Base-by-base conservation (phyloP, 2,888 invertebrate genomes). In the Linnaemya tessellans region DNA sequence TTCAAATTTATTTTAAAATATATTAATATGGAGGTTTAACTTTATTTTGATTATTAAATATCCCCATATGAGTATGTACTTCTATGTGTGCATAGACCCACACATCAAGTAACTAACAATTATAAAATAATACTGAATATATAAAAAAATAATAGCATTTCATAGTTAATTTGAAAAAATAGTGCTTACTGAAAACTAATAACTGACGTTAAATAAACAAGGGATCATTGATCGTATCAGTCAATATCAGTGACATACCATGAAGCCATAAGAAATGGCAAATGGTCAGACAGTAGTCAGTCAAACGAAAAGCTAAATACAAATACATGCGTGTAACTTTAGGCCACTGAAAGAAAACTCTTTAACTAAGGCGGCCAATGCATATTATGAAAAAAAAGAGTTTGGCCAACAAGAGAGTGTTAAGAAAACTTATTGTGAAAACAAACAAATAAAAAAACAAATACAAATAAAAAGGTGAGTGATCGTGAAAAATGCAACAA, bases 141-240 rank as follows among this genome's bases (percentile, higher is more conserved):
- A 56, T 10, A 22, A 15, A 20, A 20, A 43, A 30, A 5, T 30
- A 25, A 43, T 46, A 43, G 11, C 41, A 51, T 38, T 60, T 60
- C 0, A 4, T 25, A 62, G 8, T 49, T 62, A 73, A 62, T 49
- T 30, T 30, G 30, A 35, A 15, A 43, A 62, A 79, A 56, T 70
- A 3, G 15, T 18, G 43, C 7, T 30, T 38, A 71, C 7, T 43
- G 56, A 51, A 75, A 35, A 35, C 41, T 51, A 15, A 62, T 41
- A 41, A 62, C 46, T 49, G 7, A 13, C 49, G 38, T 58, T 73
- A 65, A 64, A 38, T 62, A 22, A 62, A 78, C 64, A 74, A 60
- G 70, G 60, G 85, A 85, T 82, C 85, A 85, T 85, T 85, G 85
- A 82, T 82, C 85, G 74, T 65, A 43, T 64, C 70, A 84, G 56